Conservation (phyloP, 2,797 vertebrate species). For the Coluber constrictor region DNA sequence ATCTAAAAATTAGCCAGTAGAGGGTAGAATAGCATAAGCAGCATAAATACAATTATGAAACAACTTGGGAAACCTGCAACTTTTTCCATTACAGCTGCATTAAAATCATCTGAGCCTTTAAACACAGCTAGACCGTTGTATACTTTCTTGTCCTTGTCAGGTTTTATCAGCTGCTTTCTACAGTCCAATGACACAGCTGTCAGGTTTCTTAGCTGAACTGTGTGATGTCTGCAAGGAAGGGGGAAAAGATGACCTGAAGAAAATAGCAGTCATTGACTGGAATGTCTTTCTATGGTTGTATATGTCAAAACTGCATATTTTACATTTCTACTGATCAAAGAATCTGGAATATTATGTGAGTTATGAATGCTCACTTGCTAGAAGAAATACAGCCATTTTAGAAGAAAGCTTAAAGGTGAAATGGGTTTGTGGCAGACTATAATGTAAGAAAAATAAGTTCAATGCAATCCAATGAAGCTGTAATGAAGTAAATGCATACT, state of each 20-base stretch:
- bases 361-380: not conserved
- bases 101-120: conserved; percentile 38
- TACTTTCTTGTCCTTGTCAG: conserved; percentile 27
- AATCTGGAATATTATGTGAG: not conserved
- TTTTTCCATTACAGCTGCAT: conserved; percentile 19
- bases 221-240: conserved; percentile 11
- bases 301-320: conserved; percentile 14
- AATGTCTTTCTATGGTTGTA: conserved; percentile 14
- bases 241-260: conserved; percentile 43
- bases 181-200: conserved; percentile 17
- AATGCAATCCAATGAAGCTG: not conserved
- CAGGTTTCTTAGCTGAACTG: conserved; percentile 18
- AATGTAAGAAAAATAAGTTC: not conserved
- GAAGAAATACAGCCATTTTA: not conserved
- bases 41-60: not conserved
- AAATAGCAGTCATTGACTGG: conserved; percentile 12
- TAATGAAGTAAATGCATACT: not conserved
- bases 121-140: conserved; percentile 6
- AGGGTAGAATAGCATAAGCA: conserved; percentile 62
- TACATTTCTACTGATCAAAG: not conserved
- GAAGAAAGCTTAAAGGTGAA: not conserved
- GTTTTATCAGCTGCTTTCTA: conserved; percentile 35
- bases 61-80: conserved; percentile 20
- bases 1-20: conserved; percentile 53
- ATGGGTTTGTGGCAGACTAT: not conserved